Conservation (phyloP, 35 echinoderm and acorn worm genomes). For the Apostichopus parvimensis region DNA sequence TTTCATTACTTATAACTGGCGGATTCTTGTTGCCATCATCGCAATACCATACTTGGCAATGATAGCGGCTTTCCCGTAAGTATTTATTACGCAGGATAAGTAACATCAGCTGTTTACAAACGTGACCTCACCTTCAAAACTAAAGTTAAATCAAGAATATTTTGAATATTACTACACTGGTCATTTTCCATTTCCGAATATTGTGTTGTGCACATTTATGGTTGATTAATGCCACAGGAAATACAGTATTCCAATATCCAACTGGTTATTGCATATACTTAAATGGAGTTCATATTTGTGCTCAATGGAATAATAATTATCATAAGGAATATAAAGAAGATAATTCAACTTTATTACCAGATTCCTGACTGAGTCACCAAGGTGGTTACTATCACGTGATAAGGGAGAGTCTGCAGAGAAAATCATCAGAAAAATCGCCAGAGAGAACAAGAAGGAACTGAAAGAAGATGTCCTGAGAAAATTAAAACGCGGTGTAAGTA, state of each 20-base stretch:
- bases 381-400: background rate
- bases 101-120: too few relatives aligned
- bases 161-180: too few relatives aligned
- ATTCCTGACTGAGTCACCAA: constrained; percentile 12
- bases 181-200: too few relatives aligned
- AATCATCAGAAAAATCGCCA: background rate
- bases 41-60: background rate
- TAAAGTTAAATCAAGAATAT: too few relatives aligned
- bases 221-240: too few relatives aligned
- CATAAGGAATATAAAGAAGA: too few relatives aligned
- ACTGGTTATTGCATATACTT: too few relatives aligned
- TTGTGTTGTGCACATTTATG: too few relatives aligned
- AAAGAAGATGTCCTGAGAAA: background rate
- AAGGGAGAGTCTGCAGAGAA: background rate
- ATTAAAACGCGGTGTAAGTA: background rate
- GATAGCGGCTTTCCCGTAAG: constrained; percentile 12
- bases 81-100: background rate
- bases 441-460: background rate
- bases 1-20: constrained; percentile 5
- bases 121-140: too few relatives aligned
- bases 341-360: background rate
- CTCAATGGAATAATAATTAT: too few relatives aligned
- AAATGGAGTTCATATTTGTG: too few relatives aligned
- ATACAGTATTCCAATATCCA: too few relatives aligned
- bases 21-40: background rate